phyloP scores from a whole-genome alignment of 2,888 invertebrate species.

The Melolontha melolontha region DNA sequence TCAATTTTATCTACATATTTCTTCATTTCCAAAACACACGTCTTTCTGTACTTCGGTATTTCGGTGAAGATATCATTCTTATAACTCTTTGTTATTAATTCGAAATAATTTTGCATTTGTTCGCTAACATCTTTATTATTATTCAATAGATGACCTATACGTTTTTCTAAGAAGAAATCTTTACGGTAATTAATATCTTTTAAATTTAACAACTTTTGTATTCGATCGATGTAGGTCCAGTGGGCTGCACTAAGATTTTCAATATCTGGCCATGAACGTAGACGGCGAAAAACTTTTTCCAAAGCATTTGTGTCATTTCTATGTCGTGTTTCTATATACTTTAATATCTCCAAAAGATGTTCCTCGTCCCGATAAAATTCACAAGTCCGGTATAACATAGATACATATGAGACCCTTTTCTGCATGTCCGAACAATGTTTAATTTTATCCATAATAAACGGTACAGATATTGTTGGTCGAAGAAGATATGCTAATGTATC shows the following conservation, averaged over 20 bases:
- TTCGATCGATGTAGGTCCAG: constrained; percentile 20
- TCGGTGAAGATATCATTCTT: background rate
- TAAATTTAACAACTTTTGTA: constrained; percentile 15
- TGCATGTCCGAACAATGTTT: constrained; percentile 22
- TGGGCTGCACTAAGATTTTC: constrained; percentile 20
- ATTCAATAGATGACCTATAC: constrained; percentile 9
- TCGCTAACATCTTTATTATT: constrained; percentile 16
- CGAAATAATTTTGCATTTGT: constrained; percentile 7
- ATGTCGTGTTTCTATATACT: constrained; percentile 16
- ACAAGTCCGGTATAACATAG: constrained; percentile 17
- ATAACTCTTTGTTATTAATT: background rate
- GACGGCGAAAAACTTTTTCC: background rate
- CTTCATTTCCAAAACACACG: constrained; percentile 7
- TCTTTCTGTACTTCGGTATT: constrained; percentile 3
- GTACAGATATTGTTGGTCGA: constrained; percentile 22
- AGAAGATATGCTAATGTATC: constrained; percentile 20
- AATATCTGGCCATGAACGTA: background rate
- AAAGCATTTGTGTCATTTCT: constrained; percentile 10
- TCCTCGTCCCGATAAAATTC: background rate
- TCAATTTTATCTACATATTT: constrained; percentile 14
- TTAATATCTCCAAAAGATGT: constrained; percentile 19
- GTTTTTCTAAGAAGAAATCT: background rate
- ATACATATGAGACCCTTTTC: constrained; percentile 9
- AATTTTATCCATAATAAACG: constrained; percentile 25
- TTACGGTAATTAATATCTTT: background rate